Percentiles rank a stretch among this genome's conserved stretches.
These are phyloP conservation scores for Nematopogon swammerdamellus DNA, from an alignment of 2,888 invertebrate species.

Conservation along the genomic window DNA sequence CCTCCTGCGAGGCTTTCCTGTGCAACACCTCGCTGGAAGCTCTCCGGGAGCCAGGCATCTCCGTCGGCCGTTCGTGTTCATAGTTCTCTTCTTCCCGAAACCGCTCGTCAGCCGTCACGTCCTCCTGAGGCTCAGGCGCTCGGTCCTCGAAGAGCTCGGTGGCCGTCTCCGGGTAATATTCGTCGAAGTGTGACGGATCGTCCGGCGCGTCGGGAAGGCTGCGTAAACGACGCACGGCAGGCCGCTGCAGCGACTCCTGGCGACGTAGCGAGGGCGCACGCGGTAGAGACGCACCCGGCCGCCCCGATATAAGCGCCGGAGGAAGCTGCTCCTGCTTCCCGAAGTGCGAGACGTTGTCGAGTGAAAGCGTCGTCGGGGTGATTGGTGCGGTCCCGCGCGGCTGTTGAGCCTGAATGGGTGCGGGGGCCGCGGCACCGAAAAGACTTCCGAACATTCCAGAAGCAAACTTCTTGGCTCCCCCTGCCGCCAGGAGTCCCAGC, in stretches of 20 bases:
- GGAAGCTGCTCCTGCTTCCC: background rate
- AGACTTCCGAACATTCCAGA: constrained; percentile 26
- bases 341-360: background rate
- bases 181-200: constrained; percentile 42
- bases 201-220: constrained; percentile 49
- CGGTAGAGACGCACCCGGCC: constrained; percentile 23
- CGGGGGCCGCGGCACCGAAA: constrained; percentile 46
- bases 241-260: constrained; percentile 51
- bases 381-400: constrained; percentile 17
- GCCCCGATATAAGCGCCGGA: background rate
- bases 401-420: constrained; percentile 29
- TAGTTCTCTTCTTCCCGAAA: constrained; percentile 20
- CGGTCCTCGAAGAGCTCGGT: constrained; percentile 41
- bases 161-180: constrained; percentile 53
- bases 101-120: constrained; percentile 34
- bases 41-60: constrained; percentile 3
- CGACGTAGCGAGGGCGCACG: constrained; percentile 42
- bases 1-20: constrained; percentile 13
- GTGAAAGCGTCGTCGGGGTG: constrained; percentile 13
- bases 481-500: constrained; percentile 47
- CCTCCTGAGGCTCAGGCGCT: background rate
- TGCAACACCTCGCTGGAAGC: constrained; percentile 22
- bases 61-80: background rate
- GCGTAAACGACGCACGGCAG: constrained; percentile 42
- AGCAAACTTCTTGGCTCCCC: constrained; percentile 42